These are phyloP conservation scores for Leptinotarsa haldemani DNA, from an alignment of 2,888 invertebrate species.

Conservation along the genomic window DNA sequence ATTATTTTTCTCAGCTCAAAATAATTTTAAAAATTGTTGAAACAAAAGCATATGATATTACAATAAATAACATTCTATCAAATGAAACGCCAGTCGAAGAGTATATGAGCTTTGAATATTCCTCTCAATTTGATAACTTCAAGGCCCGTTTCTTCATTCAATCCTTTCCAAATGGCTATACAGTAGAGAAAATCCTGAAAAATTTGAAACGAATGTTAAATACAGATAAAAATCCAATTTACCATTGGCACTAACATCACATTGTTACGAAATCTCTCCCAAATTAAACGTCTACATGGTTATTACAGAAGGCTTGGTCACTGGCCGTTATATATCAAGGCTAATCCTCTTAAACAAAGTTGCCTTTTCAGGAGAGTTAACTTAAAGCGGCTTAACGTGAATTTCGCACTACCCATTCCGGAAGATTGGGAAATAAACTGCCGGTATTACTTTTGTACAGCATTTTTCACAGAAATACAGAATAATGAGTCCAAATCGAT, in stretches of 20 bases:
- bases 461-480: too few species aligned
- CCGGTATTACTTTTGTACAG: conserved; percentile 43
- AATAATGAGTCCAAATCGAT: too few species aligned
- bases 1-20: too few species aligned
- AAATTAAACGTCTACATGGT: conserved; percentile 60
- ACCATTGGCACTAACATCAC: conserved; percentile 43
- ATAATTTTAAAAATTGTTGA: too few species aligned
- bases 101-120: too few species aligned
- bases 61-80: too few species aligned
- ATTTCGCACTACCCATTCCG: conserved; percentile 55
- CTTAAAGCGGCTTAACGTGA: conserved; percentile 60
- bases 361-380: conserved; percentile 62
- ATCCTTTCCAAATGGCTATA: neutral
- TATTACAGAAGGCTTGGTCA: conserved; percentile 57
- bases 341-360: conserved; percentile 63
- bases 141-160: too few species aligned
- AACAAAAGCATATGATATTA: too few species aligned
- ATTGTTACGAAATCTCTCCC: conserved; percentile 52
- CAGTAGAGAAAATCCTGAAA: neutral
- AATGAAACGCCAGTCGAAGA: too few species aligned
- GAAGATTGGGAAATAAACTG: conserved; percentile 57
- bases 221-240: conserved; percentile 39
- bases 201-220: conserved; percentile 28
- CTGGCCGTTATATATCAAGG: conserved; percentile 62
- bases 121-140: too few species aligned